Evolutionary conservation across 37 sponge, comb jelly and placozoan species (phyloP).

Genomic region (Beroe ovata): DNA sequence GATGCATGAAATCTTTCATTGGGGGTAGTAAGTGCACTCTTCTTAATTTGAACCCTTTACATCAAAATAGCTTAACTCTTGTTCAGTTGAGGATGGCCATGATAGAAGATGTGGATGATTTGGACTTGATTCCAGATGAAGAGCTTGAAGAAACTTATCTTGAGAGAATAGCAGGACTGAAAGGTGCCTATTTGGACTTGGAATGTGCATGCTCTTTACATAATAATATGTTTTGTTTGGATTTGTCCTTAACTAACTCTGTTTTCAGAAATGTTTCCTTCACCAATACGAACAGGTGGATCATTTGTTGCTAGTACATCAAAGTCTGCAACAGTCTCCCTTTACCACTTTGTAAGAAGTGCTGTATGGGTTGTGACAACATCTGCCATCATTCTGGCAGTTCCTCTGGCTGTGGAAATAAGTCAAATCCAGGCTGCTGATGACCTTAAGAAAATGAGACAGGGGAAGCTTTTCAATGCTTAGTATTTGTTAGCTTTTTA

Average conservation of each 20-base stretch:
- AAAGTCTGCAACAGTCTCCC: not conserved
- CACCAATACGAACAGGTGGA: constrained; percentile 5
- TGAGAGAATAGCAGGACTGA: constrained; percentile 37
- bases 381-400: constrained; percentile 43
- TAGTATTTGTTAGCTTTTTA: not conserved
- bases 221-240: no score
- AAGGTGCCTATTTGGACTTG: constrained; percentile 1
- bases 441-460: constrained; percentile 23
- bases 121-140: constrained; percentile 46
- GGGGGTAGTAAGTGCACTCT: no score
- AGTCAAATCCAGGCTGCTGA: constrained; percentile 55
- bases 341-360: constrained; percentile 25
- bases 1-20: no score
- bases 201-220: no score
- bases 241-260: no score
- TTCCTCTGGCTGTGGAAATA: constrained; percentile 30
- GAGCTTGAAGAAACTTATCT: constrained; percentile 64
- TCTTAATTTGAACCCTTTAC: no score
- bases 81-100: not conserved
- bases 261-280: constrained; percentile 62
- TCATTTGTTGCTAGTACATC: not conserved
- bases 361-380: constrained; percentile 39
- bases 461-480: constrained; percentile 29
- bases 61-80: no score
- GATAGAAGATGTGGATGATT: constrained; percentile 66